Evolutionary conservation across 2,797 vertebrate genomes (phyloP), one percentile per base, ranked within the genome.

Genomic region (Malurus splendens): DNA sequence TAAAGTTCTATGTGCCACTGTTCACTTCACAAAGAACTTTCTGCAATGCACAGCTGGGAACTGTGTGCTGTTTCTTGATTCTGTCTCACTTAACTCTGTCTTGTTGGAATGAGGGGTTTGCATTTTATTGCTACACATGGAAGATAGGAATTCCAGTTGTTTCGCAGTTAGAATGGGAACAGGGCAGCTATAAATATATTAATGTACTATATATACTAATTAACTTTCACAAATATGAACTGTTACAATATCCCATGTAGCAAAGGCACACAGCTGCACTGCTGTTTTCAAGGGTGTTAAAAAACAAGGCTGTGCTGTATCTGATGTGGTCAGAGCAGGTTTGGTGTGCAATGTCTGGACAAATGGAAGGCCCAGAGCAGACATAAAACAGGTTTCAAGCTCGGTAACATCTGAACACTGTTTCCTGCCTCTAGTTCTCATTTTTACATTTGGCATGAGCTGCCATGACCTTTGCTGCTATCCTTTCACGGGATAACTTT

Each of bases 371-470:
- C 91, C 94, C 94, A 86, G 82, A 96, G 95, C 92, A 95, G 93
- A 95, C 62, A 93, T 96, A 94, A 97, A 97, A 64, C 94, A 96
- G 86, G 71, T 93, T 93, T 88, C 84, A 75, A 93, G 80, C 59
- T 85, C 73, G n/a, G 75, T 86, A 94, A 95, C 94, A 96, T 96
- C 95, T 96, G 96, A 97, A 87, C 89, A 62, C 76, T 52, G 89
- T 93, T 97, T 96, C 96, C 96, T 96, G 94, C 92, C 92, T 93
- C 92, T 65, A 92, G 76, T 86, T 96, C 87, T 94, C 89, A 82
- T 95, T 97, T 96, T 95, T 91, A 93, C 82, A 96, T 91, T 95
- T 97, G 96, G 92, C 93, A 94, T 94, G 84, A 96, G 95, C 84
- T 94, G 39, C 90, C 44, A 22, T 86, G 92, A 97, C 96, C 95